These are phyloP conservation scores for Mesocricetus auratus DNA, from an alignment of 2,113 vertebrate genomes.

Conservation along the genomic window DNA sequence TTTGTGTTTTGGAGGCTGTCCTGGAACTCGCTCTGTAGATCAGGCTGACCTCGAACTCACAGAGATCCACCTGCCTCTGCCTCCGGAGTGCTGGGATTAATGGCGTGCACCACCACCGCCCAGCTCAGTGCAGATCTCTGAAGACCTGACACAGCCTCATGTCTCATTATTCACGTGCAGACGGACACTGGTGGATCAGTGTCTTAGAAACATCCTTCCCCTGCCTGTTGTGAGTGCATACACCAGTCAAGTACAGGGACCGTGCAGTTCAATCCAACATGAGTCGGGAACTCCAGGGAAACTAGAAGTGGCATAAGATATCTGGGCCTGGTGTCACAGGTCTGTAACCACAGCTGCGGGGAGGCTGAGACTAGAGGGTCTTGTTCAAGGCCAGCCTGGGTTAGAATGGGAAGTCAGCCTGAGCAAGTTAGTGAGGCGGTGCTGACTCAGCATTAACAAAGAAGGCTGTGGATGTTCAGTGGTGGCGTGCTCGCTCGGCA, in stretches of 20 bases:
- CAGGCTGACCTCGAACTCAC: too few species aligned
- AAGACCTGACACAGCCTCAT: neutral
- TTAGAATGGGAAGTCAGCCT: neutral
- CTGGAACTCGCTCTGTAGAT: too few species aligned
- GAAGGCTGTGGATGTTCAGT: neutral
- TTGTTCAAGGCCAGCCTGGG: neutral
- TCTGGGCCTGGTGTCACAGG: neutral
- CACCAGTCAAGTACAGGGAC: neutral
- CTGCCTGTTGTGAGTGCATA: neutral
- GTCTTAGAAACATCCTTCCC: neutral
- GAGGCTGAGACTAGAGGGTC: neutral
- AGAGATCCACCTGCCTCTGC: too few species aligned
- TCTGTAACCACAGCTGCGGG: neutral
- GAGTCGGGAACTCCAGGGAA: neutral
- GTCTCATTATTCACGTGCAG: neutral
- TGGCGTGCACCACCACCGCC: too few species aligned
- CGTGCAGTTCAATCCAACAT: neutral
- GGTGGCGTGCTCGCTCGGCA: neutral
- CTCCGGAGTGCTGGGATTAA: too few species aligned
- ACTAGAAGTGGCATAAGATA: neutral
- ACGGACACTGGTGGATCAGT: neutral
- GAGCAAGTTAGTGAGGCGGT: neutral
- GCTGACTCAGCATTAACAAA: too few species aligned
- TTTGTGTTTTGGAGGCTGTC: too few species aligned
- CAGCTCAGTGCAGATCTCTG: neutral